Evolutionary conservation across 2,888 invertebrate genomes (phyloP), one percentile per base, ranked within the genome.

Genomic region (Zhuqinia jingwanae): DNA sequence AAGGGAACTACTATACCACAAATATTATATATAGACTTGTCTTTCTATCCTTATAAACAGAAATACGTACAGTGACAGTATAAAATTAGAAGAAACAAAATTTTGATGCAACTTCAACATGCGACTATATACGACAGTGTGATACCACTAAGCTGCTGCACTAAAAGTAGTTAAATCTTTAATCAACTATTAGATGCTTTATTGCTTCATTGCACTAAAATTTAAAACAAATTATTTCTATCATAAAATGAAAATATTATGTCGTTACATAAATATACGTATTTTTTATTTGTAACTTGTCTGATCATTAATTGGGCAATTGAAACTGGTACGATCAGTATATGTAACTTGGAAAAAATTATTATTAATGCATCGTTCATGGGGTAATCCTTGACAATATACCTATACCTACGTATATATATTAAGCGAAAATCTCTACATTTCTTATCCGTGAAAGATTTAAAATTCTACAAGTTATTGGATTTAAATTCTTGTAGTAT

Each of bases 71-170:
- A 36, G 36, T 45, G 3, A 68, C 65, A 68, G 20, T 47, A 45
- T 50, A 50, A 20, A 47, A n/a, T 47, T 47, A 68, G n/a, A n/a
- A n/a, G n/a, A 68, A 68, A 45, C 30, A 25, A 60, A 13, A 27
- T 25, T 68, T 63, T 17, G 6, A 36, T 17, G 11, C 8, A 63
- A 42, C 13, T 73, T 50, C 25, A 73, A 73, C 13, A 36, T 65
- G 42, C 17, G 65, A 60, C 27, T 60, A 78, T 30, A 73, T 75
- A 75, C 50, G 65, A 56, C 50, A 11, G 83, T 84, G 84, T 84
- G 84, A 84, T 84, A 84, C 84, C 84, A 84, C 84, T 84, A 27
- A 27, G n/a, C 25, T 73, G 73, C 73, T 73, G 25, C 50, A 50
- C 1, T 45, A 13, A 30, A 2, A 65, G 42, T 68, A 27, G 17